Evolutionary conservation across 2,113 vertebrate genomes (phyloP).

Genomic region (Pogonocichla stellata): DNA sequence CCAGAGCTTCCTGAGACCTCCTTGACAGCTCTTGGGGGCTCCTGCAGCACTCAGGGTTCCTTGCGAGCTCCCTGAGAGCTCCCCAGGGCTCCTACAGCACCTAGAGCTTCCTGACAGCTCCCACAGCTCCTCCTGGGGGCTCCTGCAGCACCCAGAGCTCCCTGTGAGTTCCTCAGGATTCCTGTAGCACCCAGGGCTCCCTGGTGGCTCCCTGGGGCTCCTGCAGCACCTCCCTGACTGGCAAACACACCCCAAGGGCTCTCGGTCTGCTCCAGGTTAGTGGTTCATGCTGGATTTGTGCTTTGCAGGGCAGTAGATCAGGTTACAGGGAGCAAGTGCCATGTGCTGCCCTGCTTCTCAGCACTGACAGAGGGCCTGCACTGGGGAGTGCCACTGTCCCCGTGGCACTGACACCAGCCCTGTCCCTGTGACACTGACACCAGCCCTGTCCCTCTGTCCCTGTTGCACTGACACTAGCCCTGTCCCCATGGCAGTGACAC

Average conservation of each 20-base stretch:
- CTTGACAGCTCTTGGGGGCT: fast-evolving
- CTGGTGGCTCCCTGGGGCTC: background rate
- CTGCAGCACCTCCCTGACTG: background rate
- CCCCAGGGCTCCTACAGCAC: too few relatives aligned
- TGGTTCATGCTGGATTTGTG: background rate
- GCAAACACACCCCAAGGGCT: background rate
- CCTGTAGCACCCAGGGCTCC: background rate
- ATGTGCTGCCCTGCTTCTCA: background rate
- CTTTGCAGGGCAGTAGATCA: background rate
- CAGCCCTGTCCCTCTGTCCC: background rate
- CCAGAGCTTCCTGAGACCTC: fast-evolving
- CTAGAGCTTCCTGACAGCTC: too few relatives aligned
- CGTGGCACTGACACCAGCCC: background rate
- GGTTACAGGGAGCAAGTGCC: background rate
- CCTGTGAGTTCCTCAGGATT: too few relatives aligned
- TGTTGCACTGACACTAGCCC: background rate
- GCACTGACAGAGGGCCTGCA: background rate
- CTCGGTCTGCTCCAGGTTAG: background rate
- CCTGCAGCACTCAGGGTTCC: background rate
- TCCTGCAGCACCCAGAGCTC: background rate
- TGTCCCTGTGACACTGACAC: background rate
- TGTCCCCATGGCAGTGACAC: background rate
- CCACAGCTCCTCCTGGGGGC: too few relatives aligned
- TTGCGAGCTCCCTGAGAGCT: too few relatives aligned
- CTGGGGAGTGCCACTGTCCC: background rate